Evolutionary conservation across 2,888 invertebrate species (phyloP).

Genomic region (Hesperia comma): DNA sequence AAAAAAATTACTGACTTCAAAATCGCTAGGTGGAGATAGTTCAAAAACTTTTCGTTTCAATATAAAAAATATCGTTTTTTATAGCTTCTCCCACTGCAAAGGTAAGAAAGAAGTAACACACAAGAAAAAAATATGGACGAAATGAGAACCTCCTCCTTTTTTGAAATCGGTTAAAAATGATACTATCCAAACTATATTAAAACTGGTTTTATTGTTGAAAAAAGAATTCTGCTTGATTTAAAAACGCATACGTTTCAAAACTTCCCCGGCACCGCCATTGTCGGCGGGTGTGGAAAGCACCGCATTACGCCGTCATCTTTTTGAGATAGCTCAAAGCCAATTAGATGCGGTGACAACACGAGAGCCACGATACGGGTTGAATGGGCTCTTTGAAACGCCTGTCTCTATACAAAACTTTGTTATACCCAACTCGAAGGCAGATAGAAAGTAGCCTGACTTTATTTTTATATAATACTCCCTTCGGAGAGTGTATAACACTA

Average conservation of each 20-base stretch:
- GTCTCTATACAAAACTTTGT: slow-evolving; percentile 34
- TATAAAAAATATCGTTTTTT: no score
- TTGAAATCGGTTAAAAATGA: no score
- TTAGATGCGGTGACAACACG: slow-evolving; percentile 73
- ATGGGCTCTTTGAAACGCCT: slow-evolving; percentile 35
- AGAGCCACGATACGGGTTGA: slow-evolving; percentile 40
- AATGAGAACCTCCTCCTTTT: no score
- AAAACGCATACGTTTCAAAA: not conserved
- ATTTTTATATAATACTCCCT: not conserved
- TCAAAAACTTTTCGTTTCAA: no score
- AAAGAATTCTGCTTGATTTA: no score
- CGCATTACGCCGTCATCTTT: slow-evolving; percentile 63
- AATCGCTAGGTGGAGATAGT: no score
- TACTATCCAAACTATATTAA: not conserved
- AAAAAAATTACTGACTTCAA: no score
- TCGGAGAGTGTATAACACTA: no score
- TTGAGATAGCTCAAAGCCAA: slow-evolving; percentile 80
- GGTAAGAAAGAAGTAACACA: no score
- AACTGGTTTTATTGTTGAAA: not conserved
- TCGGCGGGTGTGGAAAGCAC: slow-evolving; percentile 52
- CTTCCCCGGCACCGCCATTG: slow-evolving; percentile 21
- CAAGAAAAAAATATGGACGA: no score
- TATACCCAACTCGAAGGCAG: slow-evolving; percentile 22
- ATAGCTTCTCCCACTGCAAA: no score
- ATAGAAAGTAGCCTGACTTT: not conserved